Percentiles rank a stretch among this genome's conserved stretches.
Evolutionary conservation across 2,797 vertebrate genomes (phyloP).

Genomic region (Sebastes vulpes): DNA sequence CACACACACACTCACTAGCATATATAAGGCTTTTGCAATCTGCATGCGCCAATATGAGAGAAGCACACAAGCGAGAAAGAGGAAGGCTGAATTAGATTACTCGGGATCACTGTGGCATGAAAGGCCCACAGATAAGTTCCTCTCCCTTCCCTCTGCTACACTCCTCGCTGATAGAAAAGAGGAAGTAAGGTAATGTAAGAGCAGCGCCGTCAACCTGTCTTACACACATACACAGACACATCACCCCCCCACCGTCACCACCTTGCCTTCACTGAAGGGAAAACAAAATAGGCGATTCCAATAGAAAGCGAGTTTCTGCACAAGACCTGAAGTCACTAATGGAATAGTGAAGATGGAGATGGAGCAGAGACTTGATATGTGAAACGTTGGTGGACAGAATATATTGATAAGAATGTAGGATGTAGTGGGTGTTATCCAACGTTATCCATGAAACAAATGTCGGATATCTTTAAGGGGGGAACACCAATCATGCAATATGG

Average conservation of each 20-base stretch:
- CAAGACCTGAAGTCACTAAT: conserved; percentile 20
- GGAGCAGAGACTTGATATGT: not conserved
- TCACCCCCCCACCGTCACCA: not conserved
- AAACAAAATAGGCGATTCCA: conserved; percentile 57
- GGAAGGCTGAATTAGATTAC: conserved; percentile 82
- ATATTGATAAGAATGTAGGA: not conserved
- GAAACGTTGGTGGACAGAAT: conserved; percentile 1
- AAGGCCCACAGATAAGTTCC: conserved; percentile 79
- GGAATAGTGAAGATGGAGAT: conserved; percentile 3
- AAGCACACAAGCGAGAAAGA: conserved; percentile 77
- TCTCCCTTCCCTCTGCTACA: conserved; percentile 57
- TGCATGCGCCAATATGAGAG: conserved; percentile 77
- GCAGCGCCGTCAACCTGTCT: conserved; percentile 40
- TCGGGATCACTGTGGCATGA: conserved; percentile 83
- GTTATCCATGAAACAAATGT: not conserved
- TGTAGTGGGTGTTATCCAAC: not conserved
- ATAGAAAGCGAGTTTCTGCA: conserved; percentile 34
- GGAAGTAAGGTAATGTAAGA: conserved; percentile 77
- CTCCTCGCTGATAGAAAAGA: conserved; percentile 56
- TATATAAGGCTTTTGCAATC: conserved; percentile 61
- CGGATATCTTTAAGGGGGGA: not conserved
- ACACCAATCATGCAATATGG: not conserved
- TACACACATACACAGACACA: conserved; percentile 10
- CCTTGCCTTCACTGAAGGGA: conserved; percentile 17
- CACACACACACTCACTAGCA: not conserved